Base-by-base conservation (phyloP, 2,113 vertebrate species). In the Athene noctua region DNA sequence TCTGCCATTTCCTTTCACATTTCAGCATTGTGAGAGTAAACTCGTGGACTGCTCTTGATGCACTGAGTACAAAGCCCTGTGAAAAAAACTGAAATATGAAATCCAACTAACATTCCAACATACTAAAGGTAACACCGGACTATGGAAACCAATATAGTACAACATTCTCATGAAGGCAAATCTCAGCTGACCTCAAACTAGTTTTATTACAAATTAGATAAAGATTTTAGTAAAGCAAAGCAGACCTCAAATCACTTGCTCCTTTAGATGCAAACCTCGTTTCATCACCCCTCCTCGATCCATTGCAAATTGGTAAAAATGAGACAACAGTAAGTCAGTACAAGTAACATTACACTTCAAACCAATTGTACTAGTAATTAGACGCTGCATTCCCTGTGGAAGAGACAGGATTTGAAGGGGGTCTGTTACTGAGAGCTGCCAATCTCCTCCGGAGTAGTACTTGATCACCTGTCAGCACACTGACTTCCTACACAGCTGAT, bases 311-410 rank as follows among this genome's bases (percentile, higher is more conserved):
- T 0, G 1, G 18, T 66, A 59, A 55, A 74, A 78, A 61, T 10
- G 11, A 73, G 77, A 55, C 20, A 58, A 46, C 0, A 1, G 1
- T 16, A 77, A 61, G 22, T 70, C 0, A 0, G 36, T 27, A 80
- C 44, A 86, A 65, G 44, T 27, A 79, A 68, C 0, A 1, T 51
- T 40, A 46, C 13, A 40, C 29, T 80, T 71, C 46, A 70, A 82
- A 66, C 9, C 32, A 49, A 73, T 1, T 27, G 32, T 49, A 36
- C 11, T 12, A 42, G 42, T 20, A 71, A 49, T 8, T 26, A 46
- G 44, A 27, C 0, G 0, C 2, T 66, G 27, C 25, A 22, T 52
- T 62, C 36, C 26, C 34, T 21, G 38, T 11, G 3, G 2, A 40
- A 62, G 29, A 73, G 49, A 32, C 4, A 36, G 23, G 59, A 44